Base-by-base conservation (phyloP, 2,113 vertebrate species). In the Rhizomys pruinosus region DNA sequence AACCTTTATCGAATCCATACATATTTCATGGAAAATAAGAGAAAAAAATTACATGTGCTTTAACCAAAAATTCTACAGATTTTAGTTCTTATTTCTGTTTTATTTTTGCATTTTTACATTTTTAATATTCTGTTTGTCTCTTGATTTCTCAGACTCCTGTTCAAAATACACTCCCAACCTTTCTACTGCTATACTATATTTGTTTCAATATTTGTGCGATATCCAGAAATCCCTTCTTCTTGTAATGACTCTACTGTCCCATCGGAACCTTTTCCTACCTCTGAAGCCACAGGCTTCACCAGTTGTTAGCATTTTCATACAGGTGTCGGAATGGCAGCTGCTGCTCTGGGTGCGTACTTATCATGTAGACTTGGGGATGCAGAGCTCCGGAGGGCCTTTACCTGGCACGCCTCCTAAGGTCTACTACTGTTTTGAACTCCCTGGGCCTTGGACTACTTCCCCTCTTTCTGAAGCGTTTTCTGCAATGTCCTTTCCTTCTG, bases 401-500 rank as follows among this genome's bases (percentile, higher is more conserved):
- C 8, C 4, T 29, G 32, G n/a, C 81, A 2, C 39, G 87, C 7
- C 37, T 68, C 27, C 66, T 20, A 92, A 63, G 39, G 77, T 55
- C 57, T 59, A 8, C 57, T 59, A 8, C 84, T 91, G 47, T 61
- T 91, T 86, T 78, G n/a, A 96, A 81, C 68, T 81, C 29, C 9
- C 5, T 72, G 11, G 27, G 23, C n/a, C 27, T 68, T 69, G 20
- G 10, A 34, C 81, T 72, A 66, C 42, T 94, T 85, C 39, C 90
- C 11, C 72, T 55, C 64, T 73, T 92, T 44, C 61, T 81, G 27
- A 85, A 44, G 5, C 34, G 59, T 25, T 66, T 87, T 61, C 39
- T 92, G 39, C 1, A 84, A 80, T 16, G 66, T 92, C 34, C 66
- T 95, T 92, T 84, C 63, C 29, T 93, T 88, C 29, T n/a, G 82